Percentiles rank a stretch among this genome's conserved stretches.
Evolutionary conservation across 2,888 invertebrate genomes (phyloP).

Genomic region (Heliconius erato): DNA sequence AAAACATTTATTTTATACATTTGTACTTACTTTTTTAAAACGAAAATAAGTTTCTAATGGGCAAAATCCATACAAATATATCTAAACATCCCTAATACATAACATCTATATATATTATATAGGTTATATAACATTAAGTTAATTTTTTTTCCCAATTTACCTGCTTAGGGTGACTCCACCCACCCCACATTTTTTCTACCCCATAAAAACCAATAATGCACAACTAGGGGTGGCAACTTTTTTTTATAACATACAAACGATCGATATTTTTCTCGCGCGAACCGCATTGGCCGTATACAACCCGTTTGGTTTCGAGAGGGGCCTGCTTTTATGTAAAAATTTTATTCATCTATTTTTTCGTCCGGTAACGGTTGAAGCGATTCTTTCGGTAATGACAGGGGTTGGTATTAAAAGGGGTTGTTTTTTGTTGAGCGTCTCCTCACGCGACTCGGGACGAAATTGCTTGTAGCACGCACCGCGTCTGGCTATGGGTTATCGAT

Average conservation of each 20-base stretch:
- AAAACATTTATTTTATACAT: too few relatives aligned
- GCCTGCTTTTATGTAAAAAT: conserved; percentile 79
- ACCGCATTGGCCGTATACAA: conserved; percentile 70
- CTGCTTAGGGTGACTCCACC: conserved; percentile 75
- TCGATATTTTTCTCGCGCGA: conserved; percentile 80
- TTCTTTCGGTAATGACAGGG: conserved; percentile 82
- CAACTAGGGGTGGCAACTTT: conserved; percentile 76
- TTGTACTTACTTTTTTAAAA: not conserved
- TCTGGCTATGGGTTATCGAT: conserved; percentile 53
- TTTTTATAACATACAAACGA: conserved; percentile 66
- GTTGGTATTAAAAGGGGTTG: conserved; percentile 72
- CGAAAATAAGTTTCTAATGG: not conserved
- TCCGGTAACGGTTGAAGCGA: conserved; percentile 77
- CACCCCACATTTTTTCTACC: conserved; percentile 77
- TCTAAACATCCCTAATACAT: not conserved
- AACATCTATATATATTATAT: not conserved
- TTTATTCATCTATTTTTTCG: conserved; percentile 82
- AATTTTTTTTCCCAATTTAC: conserved; percentile 66
- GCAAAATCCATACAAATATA: not conserved
- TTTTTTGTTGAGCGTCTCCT: conserved; percentile 73
- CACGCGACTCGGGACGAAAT: conserved; percentile 80
- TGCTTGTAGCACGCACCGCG: conserved; percentile 72
- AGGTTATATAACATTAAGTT: not conserved
- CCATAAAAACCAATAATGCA: conserved; percentile 75
- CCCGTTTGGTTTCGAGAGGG: conserved; percentile 67